A percentile compares a stretch with the other conserved stretches of the same genome.
These are phyloP conservation scores for Ceratina calcarata DNA, from an alignment of 1,140 invertebrate species.

Conservation along the genomic window DNA sequence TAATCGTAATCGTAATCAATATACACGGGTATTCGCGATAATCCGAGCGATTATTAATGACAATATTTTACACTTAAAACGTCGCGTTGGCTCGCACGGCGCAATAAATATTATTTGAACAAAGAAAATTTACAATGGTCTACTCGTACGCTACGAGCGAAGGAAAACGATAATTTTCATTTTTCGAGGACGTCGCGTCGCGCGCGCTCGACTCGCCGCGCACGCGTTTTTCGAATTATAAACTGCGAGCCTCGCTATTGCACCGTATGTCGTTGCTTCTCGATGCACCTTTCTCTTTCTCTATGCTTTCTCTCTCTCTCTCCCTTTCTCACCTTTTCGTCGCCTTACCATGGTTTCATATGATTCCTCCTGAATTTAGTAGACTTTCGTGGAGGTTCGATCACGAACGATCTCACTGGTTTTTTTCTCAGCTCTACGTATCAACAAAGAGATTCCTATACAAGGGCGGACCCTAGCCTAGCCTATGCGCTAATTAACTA, in stretches of 20 bases:
- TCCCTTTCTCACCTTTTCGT: neutral
- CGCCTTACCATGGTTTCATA: neutral
- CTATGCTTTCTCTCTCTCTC: conserved; percentile 26
- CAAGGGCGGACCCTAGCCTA: conserved; percentile 75
- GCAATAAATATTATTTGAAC: conserved; percentile 78
- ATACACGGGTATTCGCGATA: conserved; percentile 78
- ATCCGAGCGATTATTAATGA: conserved; percentile 78
- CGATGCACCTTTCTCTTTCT: conserved; percentile 31
- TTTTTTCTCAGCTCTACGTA: conserved; percentile 66
- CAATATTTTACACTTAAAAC: conserved; percentile 79
- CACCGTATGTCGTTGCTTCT: conserved; percentile 68
- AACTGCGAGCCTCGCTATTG: conserved; percentile 70
- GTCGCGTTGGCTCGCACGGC: conserved; percentile 71
- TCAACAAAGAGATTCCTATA: conserved; percentile 80
- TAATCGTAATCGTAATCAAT: conserved; percentile 77
- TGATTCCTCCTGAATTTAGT: no score
- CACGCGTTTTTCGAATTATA: conserved; percentile 29
- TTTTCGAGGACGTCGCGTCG: conserved; percentile 41
- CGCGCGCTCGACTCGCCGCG: conserved; percentile 25
- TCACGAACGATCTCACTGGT: conserved; percentile 50
- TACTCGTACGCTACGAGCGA: conserved; percentile 57
- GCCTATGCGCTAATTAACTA: conserved; percentile 77
- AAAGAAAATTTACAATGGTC: conserved; percentile 78
- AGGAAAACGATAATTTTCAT: conserved; percentile 48
- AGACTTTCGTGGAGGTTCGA: conserved; percentile 44